phyloP scores from a whole-genome alignment of 2,113 vertebrate genomes.

The Chlorocebus sabaeus region DNA sequence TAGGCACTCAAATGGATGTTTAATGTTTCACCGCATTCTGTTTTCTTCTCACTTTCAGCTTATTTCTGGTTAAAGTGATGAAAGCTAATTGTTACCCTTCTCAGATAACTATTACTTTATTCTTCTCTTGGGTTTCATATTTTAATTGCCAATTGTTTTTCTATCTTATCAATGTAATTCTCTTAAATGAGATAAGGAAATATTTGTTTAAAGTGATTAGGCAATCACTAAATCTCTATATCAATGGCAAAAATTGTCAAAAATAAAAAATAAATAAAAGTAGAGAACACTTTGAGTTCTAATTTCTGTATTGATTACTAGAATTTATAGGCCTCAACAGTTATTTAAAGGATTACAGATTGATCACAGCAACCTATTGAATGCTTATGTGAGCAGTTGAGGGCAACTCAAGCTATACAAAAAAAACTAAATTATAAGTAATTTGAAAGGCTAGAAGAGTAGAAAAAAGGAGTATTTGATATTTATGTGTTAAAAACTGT shows the following conservation, averaged over 20 bases:
- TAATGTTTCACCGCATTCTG: background rate
- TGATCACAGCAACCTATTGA: background rate
- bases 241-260: constrained; percentile 23
- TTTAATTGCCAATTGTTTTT: constrained; percentile 13
- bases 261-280: background rate
- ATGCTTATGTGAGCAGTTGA: background rate
- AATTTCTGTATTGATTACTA: background rate
- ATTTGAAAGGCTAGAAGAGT: background rate
- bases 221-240: background rate
- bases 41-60: constrained; percentile 23
- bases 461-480: background rate
- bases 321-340: background rate
- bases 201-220: constrained; percentile 23
- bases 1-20: background rate
- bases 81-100: background rate
- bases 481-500: background rate
- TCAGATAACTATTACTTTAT: constrained; percentile 22
- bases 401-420: background rate
- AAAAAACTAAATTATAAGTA: background rate
- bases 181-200: constrained; percentile 20
- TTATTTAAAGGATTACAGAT: background rate
- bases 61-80: constrained; percentile 28
- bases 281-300: background rate
- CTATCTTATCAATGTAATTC: constrained; percentile 3
- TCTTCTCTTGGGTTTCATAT: background rate